Base-by-base conservation (phyloP, 2,888 invertebrate species). In the Dryocosmus kuriphilus region DNA sequence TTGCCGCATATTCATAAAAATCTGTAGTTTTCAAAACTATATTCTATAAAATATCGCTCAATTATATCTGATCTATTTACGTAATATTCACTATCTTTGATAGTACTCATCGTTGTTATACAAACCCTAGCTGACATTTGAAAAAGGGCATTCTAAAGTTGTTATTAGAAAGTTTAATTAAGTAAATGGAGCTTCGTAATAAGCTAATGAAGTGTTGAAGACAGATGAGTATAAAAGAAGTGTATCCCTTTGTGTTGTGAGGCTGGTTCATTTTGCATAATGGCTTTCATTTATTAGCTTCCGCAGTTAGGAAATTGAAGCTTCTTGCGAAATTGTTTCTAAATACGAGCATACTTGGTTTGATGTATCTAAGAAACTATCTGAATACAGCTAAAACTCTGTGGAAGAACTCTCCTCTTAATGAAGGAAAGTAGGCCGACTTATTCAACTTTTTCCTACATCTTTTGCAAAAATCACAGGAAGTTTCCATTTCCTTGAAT, bases 241-340 rank as follows among this genome's bases (percentile, higher is more conserved):
- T n/a, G 51, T 55, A 60, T 32, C 51, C n/a, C 51, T 51, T 71
- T 30, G 51, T 71, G 71, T 51, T 71, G 30, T 71, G 27, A 71
- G 55, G 51, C 71, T 71, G 5, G n/a, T 55, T 71, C 51, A 71
- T 71, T 30, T n/a, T 55, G 51, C 41, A 71, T 30, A 71, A 46
- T 71, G 46, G 51, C 51, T 51, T 46, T 55, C n/a, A 51, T 46
- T 71, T 55, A 51, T 71, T 71, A 71, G n/a, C 71, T 55, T 71
- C 51, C 22, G 30, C 1, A 32, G 46, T 71, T 51, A 22, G 6
- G 32, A 55, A 71, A 71, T 55, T 55, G 51, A 71, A 71, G 51
- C 46, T 71, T 71, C 71, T 71, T 71, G n/a, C 51, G 30, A 71
- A 71, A 55, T 51, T 71, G 32, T 71, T 71, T 55, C 19, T 51